These are phyloP conservation scores for Thaumatotibia leucotreta DNA, from an alignment of 1,140 invertebrate genomes.

Conservation along the genomic window DNA sequence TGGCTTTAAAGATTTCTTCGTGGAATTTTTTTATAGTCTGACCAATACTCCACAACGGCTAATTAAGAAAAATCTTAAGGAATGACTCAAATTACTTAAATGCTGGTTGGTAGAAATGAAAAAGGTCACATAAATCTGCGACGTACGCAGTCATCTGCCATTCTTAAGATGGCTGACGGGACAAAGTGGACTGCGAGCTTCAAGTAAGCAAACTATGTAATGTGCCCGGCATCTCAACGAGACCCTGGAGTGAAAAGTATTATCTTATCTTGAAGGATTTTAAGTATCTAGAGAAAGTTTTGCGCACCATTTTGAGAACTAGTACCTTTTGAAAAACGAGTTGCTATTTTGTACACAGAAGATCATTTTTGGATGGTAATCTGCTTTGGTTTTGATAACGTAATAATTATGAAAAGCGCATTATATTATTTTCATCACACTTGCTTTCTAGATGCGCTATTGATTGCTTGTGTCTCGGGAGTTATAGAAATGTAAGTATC, in stretches of 20 bases:
- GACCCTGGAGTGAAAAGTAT: background rate
- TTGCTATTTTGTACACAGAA: too few species aligned
- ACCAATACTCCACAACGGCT: background rate
- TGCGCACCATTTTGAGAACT: background rate
- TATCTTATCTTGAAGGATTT: background rate
- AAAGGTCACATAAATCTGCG: background rate
- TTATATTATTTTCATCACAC: too few species aligned
- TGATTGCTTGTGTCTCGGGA: too few species aligned
- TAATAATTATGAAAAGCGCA: too few species aligned
- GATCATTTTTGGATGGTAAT: too few species aligned
- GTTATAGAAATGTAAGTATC: too few species aligned
- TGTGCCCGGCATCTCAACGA: conserved; percentile 3
- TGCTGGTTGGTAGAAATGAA: background rate
- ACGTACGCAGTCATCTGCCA: background rate
- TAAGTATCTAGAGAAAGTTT: background rate
- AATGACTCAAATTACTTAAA: background rate
- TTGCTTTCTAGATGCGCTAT: too few species aligned
- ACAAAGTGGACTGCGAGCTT: background rate
- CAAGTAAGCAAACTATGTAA: background rate
- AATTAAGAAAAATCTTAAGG: background rate
- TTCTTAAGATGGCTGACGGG: background rate
- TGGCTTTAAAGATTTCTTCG: too few species aligned
- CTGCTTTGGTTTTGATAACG: too few species aligned
- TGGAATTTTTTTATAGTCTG: too few species aligned
- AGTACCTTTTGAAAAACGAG: background rate